phyloP scores from a whole-genome alignment of 2,113 vertebrate species.

The Rhinichthys klamathensis region DNA sequence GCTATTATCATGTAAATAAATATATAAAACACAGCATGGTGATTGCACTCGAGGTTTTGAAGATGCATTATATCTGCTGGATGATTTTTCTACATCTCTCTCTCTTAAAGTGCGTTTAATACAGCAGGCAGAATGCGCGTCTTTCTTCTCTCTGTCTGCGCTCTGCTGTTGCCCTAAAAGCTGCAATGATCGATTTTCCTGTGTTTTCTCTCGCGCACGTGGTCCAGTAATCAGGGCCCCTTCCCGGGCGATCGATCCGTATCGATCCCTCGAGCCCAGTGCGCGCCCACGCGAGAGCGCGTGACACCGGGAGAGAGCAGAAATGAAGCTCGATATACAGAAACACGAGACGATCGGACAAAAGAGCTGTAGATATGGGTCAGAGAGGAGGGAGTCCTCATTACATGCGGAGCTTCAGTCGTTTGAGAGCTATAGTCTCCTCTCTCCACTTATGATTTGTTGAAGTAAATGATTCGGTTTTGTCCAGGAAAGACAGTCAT shows the following conservation, averaged over 20 bases:
- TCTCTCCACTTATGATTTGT: neutral
- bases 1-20: neutral
- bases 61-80: neutral
- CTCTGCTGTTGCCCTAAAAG: conserved; percentile 83
- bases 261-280: conserved; percentile 74
- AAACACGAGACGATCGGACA: conserved; percentile 27
- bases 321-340: conserved; percentile 43
- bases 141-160: conserved; percentile 69
- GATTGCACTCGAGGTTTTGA: conserved; percentile 6
- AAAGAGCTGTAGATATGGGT: conserved; percentile 41
- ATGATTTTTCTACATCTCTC: neutral
- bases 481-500: neutral
- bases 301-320: conserved; percentile 58
- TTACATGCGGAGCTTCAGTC: neutral
- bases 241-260: conserved; percentile 80
- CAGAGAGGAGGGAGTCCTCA: neutral
- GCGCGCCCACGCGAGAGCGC: conserved; percentile 59
- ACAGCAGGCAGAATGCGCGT: conserved; percentile 47
- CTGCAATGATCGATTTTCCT: conserved; percentile 86
- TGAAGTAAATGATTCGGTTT: neutral
- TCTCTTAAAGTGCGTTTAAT: conserved; percentile 34
- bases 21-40: neutral
- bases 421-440: neutral
- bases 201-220: conserved; percentile 83
- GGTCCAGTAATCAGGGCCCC: conserved; percentile 85